Evolutionary conservation across 2,113 vertebrate genomes (phyloP), one percentile per base, ranked within the genome.

Genomic region (Myotis lucifugus): DNA sequence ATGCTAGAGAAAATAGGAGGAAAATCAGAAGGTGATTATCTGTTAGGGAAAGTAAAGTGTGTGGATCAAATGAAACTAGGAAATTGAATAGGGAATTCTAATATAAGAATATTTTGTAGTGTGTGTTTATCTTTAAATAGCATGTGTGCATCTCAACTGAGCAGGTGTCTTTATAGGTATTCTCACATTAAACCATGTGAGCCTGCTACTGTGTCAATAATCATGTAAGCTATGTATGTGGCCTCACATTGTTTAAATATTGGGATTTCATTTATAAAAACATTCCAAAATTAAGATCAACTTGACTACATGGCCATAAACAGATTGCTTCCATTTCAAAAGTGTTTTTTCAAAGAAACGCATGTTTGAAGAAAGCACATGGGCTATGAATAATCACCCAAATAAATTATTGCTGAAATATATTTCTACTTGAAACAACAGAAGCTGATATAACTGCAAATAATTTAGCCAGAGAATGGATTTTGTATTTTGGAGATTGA

Each of bases 361-460:
- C 2, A 37, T n/a, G 4, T 72, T 74, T 73, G 19, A 84, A 32
- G 32, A 12, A 61, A 91, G n/a, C 6, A 17, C 32, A 42, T 48
- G 32, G 25, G 23, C 29, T 78, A 17, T 52, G 74, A 91, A 87
- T 32, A 85, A 52, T 79, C 29, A 76, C 34, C 72, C 21, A 72
- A 81, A 29, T 52, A 70, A 91, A 70, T 85, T 67, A 83, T 32
- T 79, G 23, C 59, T 90, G 66, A 91, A 91, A 50, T 84, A 18
- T 76, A 72, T 93, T 72, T 73, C 46, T 95, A 18, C 46, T 21
- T 25, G 59, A 93, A 95, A 77, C 52, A 89, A 69, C 8, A 81
- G 76, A 76, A 90, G 69, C 25, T 77, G 27, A 56, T 69, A 69
- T 76, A 83, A 96, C 48, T 91, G 79, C 34, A 89, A 76, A 77